A percentile compares a stretch with the other conserved stretches of the same genome.
These are phyloP conservation scores for Ophion costatus DNA, from an alignment of 2,888 invertebrate species.

Conservation along the genomic window DNA sequence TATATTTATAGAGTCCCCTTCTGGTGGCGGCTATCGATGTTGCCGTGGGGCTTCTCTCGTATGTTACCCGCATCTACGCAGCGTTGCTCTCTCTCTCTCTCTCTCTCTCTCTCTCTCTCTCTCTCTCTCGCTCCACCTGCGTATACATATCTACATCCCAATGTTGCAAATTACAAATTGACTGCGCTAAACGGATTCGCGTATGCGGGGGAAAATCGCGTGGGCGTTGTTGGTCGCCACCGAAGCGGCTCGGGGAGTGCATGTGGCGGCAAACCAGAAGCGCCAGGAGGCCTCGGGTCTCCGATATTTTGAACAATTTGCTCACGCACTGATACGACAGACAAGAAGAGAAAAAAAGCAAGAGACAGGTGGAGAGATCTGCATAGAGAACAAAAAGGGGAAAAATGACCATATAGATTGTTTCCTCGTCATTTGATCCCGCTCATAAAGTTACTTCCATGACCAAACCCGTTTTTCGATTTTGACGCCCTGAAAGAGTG, in stretches of 20 bases:
- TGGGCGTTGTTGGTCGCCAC: slow-evolving; percentile 1
- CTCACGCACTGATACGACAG: not conserved
- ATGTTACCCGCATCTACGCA: slow-evolving; percentile 13
- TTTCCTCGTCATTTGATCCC: too few relatives aligned
- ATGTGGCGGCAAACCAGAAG: slow-evolving; percentile 23
- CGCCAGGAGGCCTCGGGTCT: slow-evolving; percentile 37
- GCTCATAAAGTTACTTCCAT: too few relatives aligned
- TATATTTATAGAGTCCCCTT: not conserved
- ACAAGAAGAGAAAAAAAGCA: not conserved
- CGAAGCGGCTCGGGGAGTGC: not conserved
- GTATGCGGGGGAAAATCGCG: slow-evolving; percentile 15
- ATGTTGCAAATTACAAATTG: slow-evolving; percentile 66
- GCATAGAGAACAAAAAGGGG: not conserved
- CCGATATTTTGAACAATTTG: slow-evolving; percentile 27
- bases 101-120: too few relatives aligned
- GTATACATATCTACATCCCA: slow-evolving; percentile 45
- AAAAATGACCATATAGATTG: not conserved
- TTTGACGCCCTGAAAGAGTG: too few relatives aligned
- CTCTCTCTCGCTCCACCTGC: too few relatives aligned
- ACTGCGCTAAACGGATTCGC: slow-evolving; percentile 61
- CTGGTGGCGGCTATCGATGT: slow-evolving; percentile 29
- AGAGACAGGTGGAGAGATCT: not conserved
- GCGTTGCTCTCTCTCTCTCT: slow-evolving; percentile 6
- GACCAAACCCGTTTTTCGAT: too few relatives aligned
- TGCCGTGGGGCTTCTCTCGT: slow-evolving; percentile 21